Percentiles rank a stretch among this genome's conserved stretches.
phyloP scores from a whole-genome alignment of 2,113 vertebrate species.

The Megalops atlanticus region DNA sequence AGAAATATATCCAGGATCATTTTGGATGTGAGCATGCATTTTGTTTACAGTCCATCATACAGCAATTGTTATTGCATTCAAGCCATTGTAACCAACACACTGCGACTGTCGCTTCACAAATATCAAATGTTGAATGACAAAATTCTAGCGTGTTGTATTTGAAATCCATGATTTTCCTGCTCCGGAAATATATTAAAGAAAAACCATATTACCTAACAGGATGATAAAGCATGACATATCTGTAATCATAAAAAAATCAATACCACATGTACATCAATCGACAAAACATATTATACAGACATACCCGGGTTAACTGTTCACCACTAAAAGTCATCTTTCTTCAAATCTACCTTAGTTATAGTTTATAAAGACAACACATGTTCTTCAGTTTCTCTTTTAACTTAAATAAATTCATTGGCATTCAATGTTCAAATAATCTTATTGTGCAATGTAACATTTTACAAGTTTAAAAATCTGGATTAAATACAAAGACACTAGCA shows the following conservation, averaged over 20 bases:
- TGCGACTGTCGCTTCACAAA: background rate
- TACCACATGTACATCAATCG: background rate
- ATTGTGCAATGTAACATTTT: slow-evolving; percentile 21
- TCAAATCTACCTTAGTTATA: slow-evolving; percentile 22
- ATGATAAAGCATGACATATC: background rate
- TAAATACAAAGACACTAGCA: slow-evolving; percentile 3
- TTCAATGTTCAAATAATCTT: background rate
- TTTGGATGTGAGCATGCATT: background rate
- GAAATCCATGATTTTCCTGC: background rate
- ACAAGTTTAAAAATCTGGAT: slow-evolving; percentile 15
- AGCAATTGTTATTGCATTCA: background rate
- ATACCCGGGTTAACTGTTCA: background rate
- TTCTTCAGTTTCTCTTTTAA: background rate
- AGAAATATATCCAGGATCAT: background rate
- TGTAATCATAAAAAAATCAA: background rate
- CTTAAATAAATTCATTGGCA: slow-evolving; percentile 8
- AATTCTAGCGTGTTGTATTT: too few relatives aligned
- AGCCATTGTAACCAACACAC: background rate
- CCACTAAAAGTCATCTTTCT: slow-evolving; percentile 33
- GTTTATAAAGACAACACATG: background rate
- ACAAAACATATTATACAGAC: slow-evolving; percentile 1
- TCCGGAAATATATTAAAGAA: background rate
- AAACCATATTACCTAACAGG: background rate
- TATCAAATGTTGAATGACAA: background rate
- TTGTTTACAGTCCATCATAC: background rate